These are phyloP conservation scores for Chloroclystis v-ata DNA, from an alignment of 2,888 invertebrate genomes.

Conservation along the genomic window DNA sequence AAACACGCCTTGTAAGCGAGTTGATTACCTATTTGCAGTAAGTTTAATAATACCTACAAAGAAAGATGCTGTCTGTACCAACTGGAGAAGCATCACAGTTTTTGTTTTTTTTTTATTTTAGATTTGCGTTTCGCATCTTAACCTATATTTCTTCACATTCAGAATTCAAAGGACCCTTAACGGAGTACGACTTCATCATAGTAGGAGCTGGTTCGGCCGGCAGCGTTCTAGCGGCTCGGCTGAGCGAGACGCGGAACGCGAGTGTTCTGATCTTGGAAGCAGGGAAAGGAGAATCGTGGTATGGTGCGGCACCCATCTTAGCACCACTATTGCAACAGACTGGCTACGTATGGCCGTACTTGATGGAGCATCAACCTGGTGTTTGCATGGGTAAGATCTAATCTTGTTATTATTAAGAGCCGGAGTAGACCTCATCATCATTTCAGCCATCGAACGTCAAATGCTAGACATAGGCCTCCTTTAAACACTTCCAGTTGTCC, in stretches of 20 bases:
- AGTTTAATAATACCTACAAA: too few species aligned
- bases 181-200: constrained; percentile 69
- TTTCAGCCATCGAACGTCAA: too few species aligned
- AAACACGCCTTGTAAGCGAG: too few species aligned
- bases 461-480: too few species aligned
- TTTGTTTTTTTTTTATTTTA: too few species aligned
- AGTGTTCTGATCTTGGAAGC: constrained; percentile 72
- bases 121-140: too few species aligned
- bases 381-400: constrained; percentile 63
- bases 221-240: constrained; percentile 70
- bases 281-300: constrained; percentile 61
- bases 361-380: constrained; percentile 74
- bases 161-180: constrained; percentile 59
- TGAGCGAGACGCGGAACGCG: constrained; percentile 64
- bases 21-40: too few species aligned
- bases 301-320: constrained; percentile 64
- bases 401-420: too few species aligned
- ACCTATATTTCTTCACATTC: constrained; percentile 25
- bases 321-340: constrained; percentile 64
- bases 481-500: too few species aligned
- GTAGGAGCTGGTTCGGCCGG: constrained; percentile 78
- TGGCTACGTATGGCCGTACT: constrained; percentile 70
- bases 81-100: too few species aligned
- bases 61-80: too few species aligned
- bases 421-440: too few species aligned